A percentile compares a stretch with the other conserved stretches of the same genome.
phyloP scores from a whole-genome alignment of 1,140 invertebrate genomes.

The Cecropterus lyciades region DNA sequence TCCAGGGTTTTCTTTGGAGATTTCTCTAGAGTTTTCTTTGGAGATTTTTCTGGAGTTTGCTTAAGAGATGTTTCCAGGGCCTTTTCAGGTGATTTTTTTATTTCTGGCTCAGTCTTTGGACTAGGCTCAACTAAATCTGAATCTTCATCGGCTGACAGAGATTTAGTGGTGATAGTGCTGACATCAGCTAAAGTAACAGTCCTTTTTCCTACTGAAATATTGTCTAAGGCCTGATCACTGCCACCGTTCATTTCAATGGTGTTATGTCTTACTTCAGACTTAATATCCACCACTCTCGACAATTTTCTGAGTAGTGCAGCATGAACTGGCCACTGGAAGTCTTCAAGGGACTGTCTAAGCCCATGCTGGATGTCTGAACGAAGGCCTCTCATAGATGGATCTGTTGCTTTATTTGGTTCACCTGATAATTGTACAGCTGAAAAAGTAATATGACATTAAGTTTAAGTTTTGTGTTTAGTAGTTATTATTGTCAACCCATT shows the following conservation, averaged over 20 bases:
- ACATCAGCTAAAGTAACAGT: slow-evolving; percentile 70
- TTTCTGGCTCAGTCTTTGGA: slow-evolving; percentile 20
- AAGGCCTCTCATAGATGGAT: slow-evolving; percentile 73
- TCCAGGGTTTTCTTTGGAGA: slow-evolving; percentile 33
- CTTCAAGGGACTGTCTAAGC: slow-evolving; percentile 50
- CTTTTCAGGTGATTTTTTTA: slow-evolving; percentile 38
- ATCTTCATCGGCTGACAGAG: slow-evolving; percentile 57
- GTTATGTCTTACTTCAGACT: slow-evolving; percentile 60
- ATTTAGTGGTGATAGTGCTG: slow-evolving; percentile 72
- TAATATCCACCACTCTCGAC: slow-evolving; percentile 76
- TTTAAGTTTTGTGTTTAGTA: too few relatives aligned
- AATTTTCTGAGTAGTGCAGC: slow-evolving; percentile 71
- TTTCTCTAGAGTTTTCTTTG: slow-evolving; percentile 3
- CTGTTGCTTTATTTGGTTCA: slow-evolving; percentile 75
- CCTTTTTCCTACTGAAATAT: slow-evolving; percentile 48
- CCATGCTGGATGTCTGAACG: slow-evolving; percentile 68
- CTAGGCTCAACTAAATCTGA: slow-evolving; percentile 42
- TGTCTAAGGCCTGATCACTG: slow-evolving; percentile 58
- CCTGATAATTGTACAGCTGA: slow-evolving; percentile 72
- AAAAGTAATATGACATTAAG: not conserved
- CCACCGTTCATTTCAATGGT: slow-evolving; percentile 69
- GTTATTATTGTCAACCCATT: too few relatives aligned
- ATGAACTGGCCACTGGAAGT: slow-evolving; percentile 75
- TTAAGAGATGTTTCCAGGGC: slow-evolving; percentile 17
- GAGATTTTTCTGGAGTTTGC: slow-evolving; percentile 37